Base-by-base conservation (phyloP, 2,797 vertebrate species). In the Heliangelus exortis region DNA sequence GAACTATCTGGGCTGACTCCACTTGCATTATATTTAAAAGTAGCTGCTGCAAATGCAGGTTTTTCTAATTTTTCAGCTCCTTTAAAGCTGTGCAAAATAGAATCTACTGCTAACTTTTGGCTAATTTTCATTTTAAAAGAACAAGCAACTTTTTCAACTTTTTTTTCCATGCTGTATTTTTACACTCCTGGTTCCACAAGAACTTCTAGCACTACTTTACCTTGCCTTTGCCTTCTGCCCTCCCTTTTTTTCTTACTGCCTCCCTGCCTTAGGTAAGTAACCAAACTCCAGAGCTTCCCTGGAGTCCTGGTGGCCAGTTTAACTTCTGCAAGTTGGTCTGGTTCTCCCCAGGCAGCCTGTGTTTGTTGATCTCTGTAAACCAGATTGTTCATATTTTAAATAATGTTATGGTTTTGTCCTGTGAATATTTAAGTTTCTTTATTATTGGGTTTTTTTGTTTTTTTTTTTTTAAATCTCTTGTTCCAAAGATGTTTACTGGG, bases 401-500 rank as follows among this genome's bases (percentile, higher is more conserved):
- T 18, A 2, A 34, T 16, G 3, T 14, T 39, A 4, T 33, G 50
- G 29, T 7, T 80, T 89, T 81, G 23, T 94, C 83, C 87, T 93
- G 85, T 88, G 95, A 93, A 57, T 89, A 91, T 86, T 86, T 79
- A 72, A 87, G 9, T 69, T 71, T 22, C 19, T 74, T 55, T 25
- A 5, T 57, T n/a, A 1, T 26, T 21, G 13, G n/a, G n/a, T 41
- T 41, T 41, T 41, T 41, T 29, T 34, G 18, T 31, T 25, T 18
- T 29, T 31, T n/a, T 21, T 33, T 25, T 16, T 29, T 47, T 39
- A 3, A 43, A 53, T 58, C 21, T 61, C 0, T 66, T 66, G 7
- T 48, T 82, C 91, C 83, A 91, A 92, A 85, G 76, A 75, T 72
- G 79, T 91, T 93, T 59, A 12, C 86, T n/a, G 80, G 36, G 84